These are phyloP conservation scores for Pseudolaguvia tuberculata DNA, from an alignment of 2,113 vertebrate species.

Conservation along the genomic window DNA sequence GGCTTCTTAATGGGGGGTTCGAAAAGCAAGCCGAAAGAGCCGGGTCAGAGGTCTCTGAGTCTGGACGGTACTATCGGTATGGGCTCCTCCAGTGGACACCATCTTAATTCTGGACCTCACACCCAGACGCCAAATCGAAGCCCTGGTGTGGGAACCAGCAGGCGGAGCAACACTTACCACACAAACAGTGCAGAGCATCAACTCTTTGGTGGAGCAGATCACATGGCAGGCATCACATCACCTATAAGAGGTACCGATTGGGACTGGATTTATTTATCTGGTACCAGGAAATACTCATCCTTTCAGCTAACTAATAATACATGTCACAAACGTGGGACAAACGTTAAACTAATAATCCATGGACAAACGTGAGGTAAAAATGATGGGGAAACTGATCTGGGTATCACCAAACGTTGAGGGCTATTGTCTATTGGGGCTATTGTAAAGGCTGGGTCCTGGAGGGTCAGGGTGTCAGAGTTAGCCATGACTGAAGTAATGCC, in stretches of 20 bases:
- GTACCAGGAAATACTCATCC: background rate
- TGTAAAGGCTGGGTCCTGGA: too few species aligned
- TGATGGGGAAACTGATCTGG: too few species aligned
- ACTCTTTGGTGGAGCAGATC: conserved; percentile 86
- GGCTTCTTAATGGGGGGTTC: conserved; percentile 84
- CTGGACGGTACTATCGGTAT: conserved; percentile 78
- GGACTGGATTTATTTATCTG: background rate
- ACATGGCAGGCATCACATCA: conserved; percentile 75
- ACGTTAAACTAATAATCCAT: too few species aligned
- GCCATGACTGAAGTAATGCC: too few species aligned
- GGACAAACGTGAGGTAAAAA: too few species aligned
- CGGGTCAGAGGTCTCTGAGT: conserved; percentile 87
- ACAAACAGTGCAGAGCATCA: conserved; percentile 70
- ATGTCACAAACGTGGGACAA: too few species aligned
- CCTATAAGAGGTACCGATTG: conserved; percentile 76
- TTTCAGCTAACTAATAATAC: too few species aligned
- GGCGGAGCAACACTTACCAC: conserved; percentile 71
- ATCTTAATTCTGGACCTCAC: conserved; percentile 68
- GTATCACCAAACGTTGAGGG: too few species aligned
- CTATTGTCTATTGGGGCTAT: too few species aligned
- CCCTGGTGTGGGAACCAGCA: conserved; percentile 69
- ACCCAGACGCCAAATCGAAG: conserved; percentile 84
- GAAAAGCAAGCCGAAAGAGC: conserved; percentile 93
- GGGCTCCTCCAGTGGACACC: conserved; percentile 67
- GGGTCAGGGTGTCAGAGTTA: too few species aligned